Base-by-base conservation (phyloP, 2,113 vertebrate genomes). In the Saccopteryx leptura region DNA sequence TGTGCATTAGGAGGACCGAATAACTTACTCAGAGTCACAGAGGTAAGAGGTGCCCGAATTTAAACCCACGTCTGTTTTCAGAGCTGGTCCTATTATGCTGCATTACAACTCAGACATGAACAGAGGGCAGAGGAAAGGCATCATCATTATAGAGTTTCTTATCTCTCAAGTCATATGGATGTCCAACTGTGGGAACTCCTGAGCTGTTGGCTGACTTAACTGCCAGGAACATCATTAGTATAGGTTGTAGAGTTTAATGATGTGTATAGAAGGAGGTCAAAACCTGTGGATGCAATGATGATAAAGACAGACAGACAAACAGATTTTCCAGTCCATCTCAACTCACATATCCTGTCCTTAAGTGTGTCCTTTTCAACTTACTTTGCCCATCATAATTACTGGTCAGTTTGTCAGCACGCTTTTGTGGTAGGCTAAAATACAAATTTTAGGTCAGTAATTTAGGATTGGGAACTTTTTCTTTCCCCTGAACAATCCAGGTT, bases 371-470 rank as follows among this genome's bases (percentile, higher is more conserved):
- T 56, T 90, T 78, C 46, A 86, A 81, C 88, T 79, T 79, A 68
- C 90, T 54, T 46, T 87, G 26, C 79, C 74, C 24, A 68, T 79
- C 24, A 7, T 58, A 52, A 63, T 74, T 21, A 79, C 56, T 31
- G 23, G 54, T 28, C 13, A 75, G 31, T 84, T 94, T 83, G 5
- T 28, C 65, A 83, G 78, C 7, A 48, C 24, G 0, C 46, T 95
- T 50, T 54, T 87, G 5, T 48, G 66, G 24, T 39, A 6, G 21
- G 39, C 4, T 46, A 80, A 88, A 66, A 72, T 65, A 86, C 9
- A 66, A 23, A 31, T 79, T 97, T 93, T 92, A 76, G 68, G 56
- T 87, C 31, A 28, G 28, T 83, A 83, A 48, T 87, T 96, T 93
- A 91, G 54, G 95, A 48, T 23, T 50, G 26, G n/a, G 39, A 76